Base-by-base conservation (phyloP, 2,888 invertebrate species). In the Villa cingulata region DNA sequence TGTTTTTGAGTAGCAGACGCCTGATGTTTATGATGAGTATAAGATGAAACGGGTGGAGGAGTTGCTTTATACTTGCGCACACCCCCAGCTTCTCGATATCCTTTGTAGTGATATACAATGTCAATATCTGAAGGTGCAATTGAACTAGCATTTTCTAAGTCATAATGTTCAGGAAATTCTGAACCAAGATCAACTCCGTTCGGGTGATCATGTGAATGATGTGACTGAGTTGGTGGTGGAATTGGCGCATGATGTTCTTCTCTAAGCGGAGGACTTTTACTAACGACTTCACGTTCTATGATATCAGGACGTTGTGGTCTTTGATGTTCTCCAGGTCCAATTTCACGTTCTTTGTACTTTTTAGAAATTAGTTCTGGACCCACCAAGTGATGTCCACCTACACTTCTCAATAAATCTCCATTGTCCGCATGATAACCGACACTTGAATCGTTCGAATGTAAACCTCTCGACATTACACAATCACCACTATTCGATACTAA, bases 111-210 rank as follows among this genome's bases (percentile, higher is more conserved):
- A 60, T 91, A 91, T 14, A 92, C 90, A 53, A 96, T 89, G 63
- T 96, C 95, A 55, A 94, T 94, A 63, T 96, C 96, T 3, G 94
- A 94, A 0, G 96, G 95, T 1, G 96, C 96, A 56, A 96, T 95
- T 0, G 92, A 94, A 65, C 92, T 94, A 2, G 95, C 94, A 68
- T 95, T 95, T 71, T 96, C 96, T 52, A 96, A 73, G 65, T 96
- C 95, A 63, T 96, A 96, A 64, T 92, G 91, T 64, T 94, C 92
- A 0, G 91, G 89, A 52, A 82, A 74, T 62, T 87, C 86, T 10
- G 81, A 81, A 60, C 80, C 78, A 57, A 89, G 72, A 59, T 88
- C 87, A 45, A 83, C 80, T 41, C 83, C 80, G 19, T 78, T 80
- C 39, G 75, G 75, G 23, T 80, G 80, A 58, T 85, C 85, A 50